phyloP scores from a whole-genome alignment of 2,113 vertebrate genomes.

The Dicentrarchus labrax region DNA sequence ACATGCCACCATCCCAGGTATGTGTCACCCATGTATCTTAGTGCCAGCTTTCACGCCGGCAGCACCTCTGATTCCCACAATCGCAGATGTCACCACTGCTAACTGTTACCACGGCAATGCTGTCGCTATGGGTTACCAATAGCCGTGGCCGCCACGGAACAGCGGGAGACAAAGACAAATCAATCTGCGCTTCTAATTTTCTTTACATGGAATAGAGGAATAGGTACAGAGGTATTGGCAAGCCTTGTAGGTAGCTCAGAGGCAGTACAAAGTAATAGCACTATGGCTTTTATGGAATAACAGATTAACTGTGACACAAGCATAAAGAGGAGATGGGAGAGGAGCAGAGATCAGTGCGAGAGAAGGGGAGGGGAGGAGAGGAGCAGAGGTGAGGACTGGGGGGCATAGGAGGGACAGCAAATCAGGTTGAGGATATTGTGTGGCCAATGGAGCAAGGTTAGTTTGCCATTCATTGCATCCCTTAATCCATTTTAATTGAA shows the following conservation, averaged over 20 bases:
- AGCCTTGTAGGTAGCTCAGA: conserved; percentile 48
- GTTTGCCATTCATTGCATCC: conserved; percentile 63
- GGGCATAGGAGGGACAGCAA: conserved; percentile 34
- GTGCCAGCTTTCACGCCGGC: conserved; percentile 39
- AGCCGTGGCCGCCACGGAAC: conserved; percentile 54
- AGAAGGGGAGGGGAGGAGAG: conserved; percentile 2
- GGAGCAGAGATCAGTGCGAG: conserved; percentile 16
- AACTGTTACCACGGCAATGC: conserved; percentile 78
- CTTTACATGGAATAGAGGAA: conserved; percentile 62
- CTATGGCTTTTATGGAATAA: conserved; percentile 62
- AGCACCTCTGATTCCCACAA: conserved; percentile 65
- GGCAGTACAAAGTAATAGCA: conserved; percentile 55
- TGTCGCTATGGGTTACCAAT: conserved; percentile 79
- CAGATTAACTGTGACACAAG: conserved; percentile 70
- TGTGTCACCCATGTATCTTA: conserved; percentile 48
- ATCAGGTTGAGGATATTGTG: conserved; percentile 58
- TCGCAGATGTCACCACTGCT: conserved; percentile 70
- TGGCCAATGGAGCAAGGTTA: conserved; percentile 66
- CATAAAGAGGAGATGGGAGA: conserved; percentile 48
- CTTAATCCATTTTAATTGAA: conserved; percentile 78
- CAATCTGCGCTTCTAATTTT: conserved; percentile 74
- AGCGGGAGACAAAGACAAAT: conserved; percentile 74
- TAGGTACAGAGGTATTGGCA: conserved; percentile 38
- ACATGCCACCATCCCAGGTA: conserved; percentile 45
- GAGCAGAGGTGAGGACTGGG: conserved; percentile 32